These are phyloP conservation scores for Meiosimyza platycephala DNA, from an alignment of 2,888 invertebrate species.

Conservation along the genomic window DNA sequence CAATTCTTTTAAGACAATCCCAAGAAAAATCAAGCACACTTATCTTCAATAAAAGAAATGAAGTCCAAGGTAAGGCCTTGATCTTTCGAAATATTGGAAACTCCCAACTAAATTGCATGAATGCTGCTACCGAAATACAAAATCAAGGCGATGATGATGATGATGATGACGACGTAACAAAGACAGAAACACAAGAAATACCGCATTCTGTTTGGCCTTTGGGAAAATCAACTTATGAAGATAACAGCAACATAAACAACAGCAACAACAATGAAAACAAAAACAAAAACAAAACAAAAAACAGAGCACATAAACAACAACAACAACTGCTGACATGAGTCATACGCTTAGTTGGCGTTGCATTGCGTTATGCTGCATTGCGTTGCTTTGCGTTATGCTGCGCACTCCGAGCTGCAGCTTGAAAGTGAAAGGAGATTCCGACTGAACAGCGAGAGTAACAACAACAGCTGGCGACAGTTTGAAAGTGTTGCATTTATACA, in stretches of 20 bases:
- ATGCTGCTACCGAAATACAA: background rate
- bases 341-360: conserved; percentile 2
- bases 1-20: too few relatives aligned
- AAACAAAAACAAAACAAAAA: background rate
- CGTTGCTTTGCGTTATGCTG: background rate
- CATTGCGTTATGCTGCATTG: too few relatives aligned
- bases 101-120: conserved; percentile 31
- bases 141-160: conserved; percentile 14
- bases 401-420: conserved; percentile 42
- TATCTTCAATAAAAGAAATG: background rate
- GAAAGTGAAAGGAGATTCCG: conserved; percentile 55
- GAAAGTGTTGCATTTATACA: conserved; percentile 48
- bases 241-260: conserved; percentile 34
- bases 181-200: conserved; percentile 12
- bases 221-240: conserved; percentile 48
- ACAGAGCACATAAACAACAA: background rate
- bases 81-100: conserved; percentile 36
- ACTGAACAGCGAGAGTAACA: background rate
- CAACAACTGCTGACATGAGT: conserved; percentile 11
- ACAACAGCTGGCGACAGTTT: conserved; percentile 47
- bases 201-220: conserved; percentile 50
- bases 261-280: background rate
- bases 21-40: too few relatives aligned
- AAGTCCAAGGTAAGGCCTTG: conserved; percentile 34
- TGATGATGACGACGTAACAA: conserved; percentile 2